These are phyloP conservation scores for Ditylenchus weischeri DNA, from an alignment of 2,888 invertebrate species.

Conservation along the genomic window DNA sequence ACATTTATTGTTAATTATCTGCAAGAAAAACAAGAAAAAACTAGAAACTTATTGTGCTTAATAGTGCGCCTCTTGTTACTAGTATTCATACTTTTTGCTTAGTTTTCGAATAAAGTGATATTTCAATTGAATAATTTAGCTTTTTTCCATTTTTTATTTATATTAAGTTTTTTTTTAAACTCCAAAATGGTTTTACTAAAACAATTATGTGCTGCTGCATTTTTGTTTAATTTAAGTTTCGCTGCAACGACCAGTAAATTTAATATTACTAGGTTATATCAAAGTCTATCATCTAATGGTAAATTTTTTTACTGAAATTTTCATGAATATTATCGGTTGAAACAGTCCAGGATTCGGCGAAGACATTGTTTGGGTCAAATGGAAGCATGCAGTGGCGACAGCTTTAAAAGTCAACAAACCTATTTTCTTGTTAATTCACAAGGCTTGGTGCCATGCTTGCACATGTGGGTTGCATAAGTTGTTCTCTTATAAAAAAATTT, in stretches of 20 bases:
- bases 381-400: slow-evolving; percentile 58
- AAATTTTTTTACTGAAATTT: slow-evolving; percentile 7
- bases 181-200: neutral
- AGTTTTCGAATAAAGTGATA: too few species aligned
- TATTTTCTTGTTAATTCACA: slow-evolving; percentile 62
- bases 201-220: neutral
- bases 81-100: too few species aligned
- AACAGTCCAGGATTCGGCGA: slow-evolving; percentile 53
- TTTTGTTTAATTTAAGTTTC: neutral
- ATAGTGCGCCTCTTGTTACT: too few species aligned
- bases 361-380: slow-evolving; percentile 56
- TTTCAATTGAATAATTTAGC: too few species aligned
- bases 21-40: too few species aligned
- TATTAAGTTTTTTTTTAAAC: too few species aligned
- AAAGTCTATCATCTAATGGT: slow-evolving; percentile 52
- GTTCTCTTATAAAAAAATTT: too few species aligned
- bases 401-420: slow-evolving; percentile 59
- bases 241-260: slow-evolving; percentile 13
- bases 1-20: too few species aligned
- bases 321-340: neutral
- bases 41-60: too few species aligned
- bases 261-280: slow-evolving; percentile 48
- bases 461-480: slow-evolving; percentile 48
- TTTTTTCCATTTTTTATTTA: too few species aligned
- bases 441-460: slow-evolving; percentile 63